Base-by-base conservation (phyloP, 2,888 invertebrate genomes). In the Phortica magna region DNA sequence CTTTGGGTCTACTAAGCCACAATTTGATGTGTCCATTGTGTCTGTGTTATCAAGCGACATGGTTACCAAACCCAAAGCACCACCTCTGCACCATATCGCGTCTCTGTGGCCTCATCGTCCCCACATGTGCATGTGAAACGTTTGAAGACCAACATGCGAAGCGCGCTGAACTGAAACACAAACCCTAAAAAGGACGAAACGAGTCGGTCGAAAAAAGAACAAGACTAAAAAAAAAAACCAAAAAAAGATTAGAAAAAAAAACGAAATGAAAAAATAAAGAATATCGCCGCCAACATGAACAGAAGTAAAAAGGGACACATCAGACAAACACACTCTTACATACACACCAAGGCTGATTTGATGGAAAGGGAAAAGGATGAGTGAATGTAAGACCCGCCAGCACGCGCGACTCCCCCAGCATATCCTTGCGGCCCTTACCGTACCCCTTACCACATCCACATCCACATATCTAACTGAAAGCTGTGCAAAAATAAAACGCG, bases 11-110 rank as follows among this genome's bases (percentile, higher is more conserved):
- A 84, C 81, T 87, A 87, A 89, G 90, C 88, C 89, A 88, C 89
- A 90, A 87, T 89, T 89, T 89, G 90, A 89, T 88, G 87, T 90
- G 90, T 89, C 89, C 89, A 89, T 90, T 90, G 90, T 88, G 89
- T 89, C 90, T 89, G 89, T 89, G 90, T 89, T 89, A 89, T 90
- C 89, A 89, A 88, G 84, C 88, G 83, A 84, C 86, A 85, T 88
- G 88, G 88, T 83, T 82, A 85, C 87, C 87, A 80, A 87, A 85
- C 78, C 76, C 85, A 82, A 78, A 81, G 83, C 67, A 65, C 22
- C 48, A 55, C 55, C 17, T 84, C 31, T 22, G 80, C 82, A 83
- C 19, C 61, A 17, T 61, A 22, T 22, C 19, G 10, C 17, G 22
- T 22, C n/a, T 12, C 10, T 22, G 19, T 61, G 61, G 19, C 22